Evolutionary conservation across 2,888 invertebrate species (phyloP).

Genomic region (Acleris emargana): DNA sequence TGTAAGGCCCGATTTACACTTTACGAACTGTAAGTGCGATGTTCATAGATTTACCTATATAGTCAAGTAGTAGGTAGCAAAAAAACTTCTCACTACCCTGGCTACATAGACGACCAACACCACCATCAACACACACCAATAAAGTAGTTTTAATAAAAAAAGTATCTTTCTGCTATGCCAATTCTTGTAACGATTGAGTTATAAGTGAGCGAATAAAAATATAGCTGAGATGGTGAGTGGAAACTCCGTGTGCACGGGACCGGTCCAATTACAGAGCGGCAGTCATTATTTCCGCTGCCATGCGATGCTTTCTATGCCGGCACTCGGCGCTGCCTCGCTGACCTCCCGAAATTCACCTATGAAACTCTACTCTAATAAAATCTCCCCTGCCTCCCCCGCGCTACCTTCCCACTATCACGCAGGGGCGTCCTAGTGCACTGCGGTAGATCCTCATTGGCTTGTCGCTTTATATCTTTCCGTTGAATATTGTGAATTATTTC

Average conservation of each 20-base stretch:
- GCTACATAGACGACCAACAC: too few species aligned
- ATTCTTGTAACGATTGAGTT: conserved; percentile 4
- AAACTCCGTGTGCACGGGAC: conserved; percentile 56
- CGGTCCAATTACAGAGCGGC: conserved; percentile 79
- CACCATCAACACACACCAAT: too few species aligned
- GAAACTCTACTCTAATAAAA: conserved; percentile 51
- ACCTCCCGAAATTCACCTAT: conserved; percentile 67
- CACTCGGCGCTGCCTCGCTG: conserved; percentile 62
- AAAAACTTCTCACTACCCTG: too few species aligned
- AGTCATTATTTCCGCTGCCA: conserved; percentile 78
- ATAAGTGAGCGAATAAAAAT: conserved; percentile 27
- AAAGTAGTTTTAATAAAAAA: too few species aligned
- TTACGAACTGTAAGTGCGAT: too few species aligned
- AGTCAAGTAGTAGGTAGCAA: too few species aligned
- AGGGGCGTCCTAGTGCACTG: conserved; percentile 20
- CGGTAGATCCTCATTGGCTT: conserved; percentile 43
- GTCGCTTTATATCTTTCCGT: conserved; percentile 51
- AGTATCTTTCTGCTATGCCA: neutral
- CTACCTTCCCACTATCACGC: neutral
- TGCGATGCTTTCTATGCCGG: conserved; percentile 63
- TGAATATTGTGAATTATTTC: conserved; percentile 54
- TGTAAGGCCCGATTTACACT: too few species aligned
- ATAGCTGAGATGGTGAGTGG: conserved; percentile 29
- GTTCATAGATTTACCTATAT: too few species aligned
- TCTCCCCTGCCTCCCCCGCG: conserved; percentile 38